Evolutionary conservation across 1,140 invertebrate species (phyloP).

Genomic region (Phocides pigmalion): DNA sequence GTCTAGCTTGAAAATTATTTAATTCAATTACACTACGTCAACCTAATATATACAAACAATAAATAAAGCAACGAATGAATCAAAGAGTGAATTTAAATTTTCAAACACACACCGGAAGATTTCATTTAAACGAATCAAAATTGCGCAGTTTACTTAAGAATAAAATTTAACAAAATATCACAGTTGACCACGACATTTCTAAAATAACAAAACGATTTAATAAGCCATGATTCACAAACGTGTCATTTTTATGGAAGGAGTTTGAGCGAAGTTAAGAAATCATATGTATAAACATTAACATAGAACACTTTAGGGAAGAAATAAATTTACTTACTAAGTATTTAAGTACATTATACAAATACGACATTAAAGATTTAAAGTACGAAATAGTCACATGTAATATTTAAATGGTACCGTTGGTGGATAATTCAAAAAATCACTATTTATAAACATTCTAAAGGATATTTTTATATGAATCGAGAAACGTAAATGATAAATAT

Average conservation of each 20-base stretch:
- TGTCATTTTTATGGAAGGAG: conserved; percentile 44
- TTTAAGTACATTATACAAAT: conserved; percentile 81
- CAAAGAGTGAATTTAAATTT: conserved; percentile 51
- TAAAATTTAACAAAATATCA: conserved; percentile 84
- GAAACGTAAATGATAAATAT: conserved; percentile 55
- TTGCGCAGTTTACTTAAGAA: conserved; percentile 69
- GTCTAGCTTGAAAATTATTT: conserved; percentile 55
- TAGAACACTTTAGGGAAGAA: conserved; percentile 51
- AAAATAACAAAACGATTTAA: conserved; percentile 64
- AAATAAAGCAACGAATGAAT: conserved; percentile 77
- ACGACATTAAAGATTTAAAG: conserved; percentile 76
- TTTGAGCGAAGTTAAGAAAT: conserved; percentile 43
- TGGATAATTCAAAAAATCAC: conserved; percentile 58
- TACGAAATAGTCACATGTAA: conserved; percentile 68
- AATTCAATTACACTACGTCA: conserved; percentile 57
- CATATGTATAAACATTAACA: conserved; percentile 34
- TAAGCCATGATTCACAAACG: conserved; percentile 43
- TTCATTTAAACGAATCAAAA: conserved; percentile 57
- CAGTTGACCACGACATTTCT: conserved; percentile 80
- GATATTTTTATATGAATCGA: conserved; percentile 35
- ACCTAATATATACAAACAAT: conserved; percentile 79
- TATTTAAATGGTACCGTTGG: conserved; percentile 69
- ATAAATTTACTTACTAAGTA: conserved; percentile 63
- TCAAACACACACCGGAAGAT: conserved; percentile 55
- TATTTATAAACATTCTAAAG: conserved; percentile 38